phyloP scores from a whole-genome alignment of 2,113 vertebrate genomes.

The Rynchops niger region DNA sequence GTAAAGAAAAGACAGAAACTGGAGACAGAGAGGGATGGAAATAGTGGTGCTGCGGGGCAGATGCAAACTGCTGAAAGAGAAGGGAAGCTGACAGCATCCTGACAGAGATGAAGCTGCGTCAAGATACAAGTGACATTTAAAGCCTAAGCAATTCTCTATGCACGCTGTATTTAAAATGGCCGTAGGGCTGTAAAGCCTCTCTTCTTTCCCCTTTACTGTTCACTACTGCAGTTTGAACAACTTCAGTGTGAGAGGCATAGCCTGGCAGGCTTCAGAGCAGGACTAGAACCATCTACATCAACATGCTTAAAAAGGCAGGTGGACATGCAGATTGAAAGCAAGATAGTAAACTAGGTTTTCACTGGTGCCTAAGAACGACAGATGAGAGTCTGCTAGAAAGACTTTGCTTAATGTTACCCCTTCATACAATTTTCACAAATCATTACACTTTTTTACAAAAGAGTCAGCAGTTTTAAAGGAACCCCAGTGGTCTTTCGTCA shows the following conservation, averaged over 20 bases:
- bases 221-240: not conserved
- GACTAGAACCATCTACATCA: not conserved
- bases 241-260: not conserved
- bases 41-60: not conserved
- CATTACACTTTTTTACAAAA: not conserved
- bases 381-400: not conserved
- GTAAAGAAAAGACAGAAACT: not conserved
- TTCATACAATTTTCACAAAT: not conserved
- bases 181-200: not conserved
- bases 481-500: not conserved
- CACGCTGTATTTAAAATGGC: not conserved
- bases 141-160: not conserved
- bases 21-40: not conserved
- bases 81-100: not conserved
- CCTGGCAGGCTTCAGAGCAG: not conserved
- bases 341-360: not conserved
- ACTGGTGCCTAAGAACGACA: not conserved
- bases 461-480: not conserved
- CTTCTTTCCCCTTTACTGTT: not conserved
- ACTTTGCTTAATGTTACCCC: not conserved
- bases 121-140: not conserved
- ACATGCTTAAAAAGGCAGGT: not conserved
- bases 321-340: not conserved
- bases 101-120: not conserved
- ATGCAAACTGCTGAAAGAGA: not conserved